Evolutionary conservation across 2,888 invertebrate species (phyloP).

Genomic region (Oligia fasciuncula): DNA sequence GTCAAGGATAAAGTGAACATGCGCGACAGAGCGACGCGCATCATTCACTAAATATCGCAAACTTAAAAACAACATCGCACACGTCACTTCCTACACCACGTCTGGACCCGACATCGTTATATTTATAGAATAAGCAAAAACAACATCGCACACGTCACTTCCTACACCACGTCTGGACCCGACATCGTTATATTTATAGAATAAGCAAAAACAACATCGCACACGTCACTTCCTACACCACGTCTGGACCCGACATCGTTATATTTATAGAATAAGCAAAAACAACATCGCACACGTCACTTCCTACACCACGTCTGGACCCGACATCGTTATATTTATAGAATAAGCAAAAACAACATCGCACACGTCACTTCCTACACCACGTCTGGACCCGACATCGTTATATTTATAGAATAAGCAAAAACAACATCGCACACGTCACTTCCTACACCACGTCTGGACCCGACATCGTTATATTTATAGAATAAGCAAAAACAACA

Average conservation of each 20-base stretch:
- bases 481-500: too few relatives aligned
- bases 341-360: too few relatives aligned
- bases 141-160: slow-evolving; percentile 14
- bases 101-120: neutral
- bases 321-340: neutral
- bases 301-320: neutral
- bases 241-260: neutral
- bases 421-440: slow-evolving; percentile 3
- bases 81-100: neutral
- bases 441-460: neutral
- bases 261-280: too few relatives aligned
- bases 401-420: too few relatives aligned
- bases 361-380: slow-evolving; percentile 4
- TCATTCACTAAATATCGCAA: neutral
- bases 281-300: slow-evolving; percentile 6
- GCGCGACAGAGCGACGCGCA: neutral
- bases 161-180: neutral
- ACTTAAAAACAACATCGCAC: neutral
- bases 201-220: neutral
- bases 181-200: neutral
- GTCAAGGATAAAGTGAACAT: slow-evolving; percentile 29
- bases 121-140: too few relatives aligned
- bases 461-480: neutral
- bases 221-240: neutral
- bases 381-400: neutral